Base-by-base conservation (phyloP, 2,113 vertebrate genomes). In the Apus apus region DNA sequence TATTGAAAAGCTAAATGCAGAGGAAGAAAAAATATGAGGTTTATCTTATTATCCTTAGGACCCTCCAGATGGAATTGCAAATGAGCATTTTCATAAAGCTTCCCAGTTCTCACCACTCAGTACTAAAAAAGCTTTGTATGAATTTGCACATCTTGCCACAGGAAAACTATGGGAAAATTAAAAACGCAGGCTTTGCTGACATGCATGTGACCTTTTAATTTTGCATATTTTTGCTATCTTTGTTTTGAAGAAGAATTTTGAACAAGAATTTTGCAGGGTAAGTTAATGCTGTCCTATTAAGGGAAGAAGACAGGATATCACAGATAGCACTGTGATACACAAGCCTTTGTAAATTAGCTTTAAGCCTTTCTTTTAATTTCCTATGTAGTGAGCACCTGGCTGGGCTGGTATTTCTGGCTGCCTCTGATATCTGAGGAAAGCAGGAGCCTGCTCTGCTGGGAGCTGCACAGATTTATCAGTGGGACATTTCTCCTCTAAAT, bases 121-220 rank as follows among this genome's bases (percentile, higher is more conserved):
- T 30, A 62, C 25, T 90, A 93, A 93, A 87, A 96, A 94, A 95
- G 40, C 45, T 92, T 90, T 95, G 43, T 71, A 72, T 87, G 89
- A 94, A 93, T 92, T 89, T 2, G 0, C 70, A 82, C 66, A 64
- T 85, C 51, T 76, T 93, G 27, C 78, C 60, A 87, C 51, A 72
- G 75, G 56, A 3, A 43, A 95, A 30, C 12, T 57, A 68, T 21
- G 15, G 22, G n/a, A 48, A 94, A 85, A 86, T 67, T 30, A 78
- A 93, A 93, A 67, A 62, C 67, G n/a, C 46, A 85, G 81, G 16
- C 29, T 72, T 51, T 79, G n/a, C 57, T 68, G 72, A 57, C 34
- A 79, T 46, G 56, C 38, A 36, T 38, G 58, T 43, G 36, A 43
- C 71, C 60, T 79, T 85, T 56, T 54, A 81, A 74, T 89, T 92